phyloP scores from a whole-genome alignment of 1,140 invertebrate genomes.

The Tetragnatha versicolor region DNA sequence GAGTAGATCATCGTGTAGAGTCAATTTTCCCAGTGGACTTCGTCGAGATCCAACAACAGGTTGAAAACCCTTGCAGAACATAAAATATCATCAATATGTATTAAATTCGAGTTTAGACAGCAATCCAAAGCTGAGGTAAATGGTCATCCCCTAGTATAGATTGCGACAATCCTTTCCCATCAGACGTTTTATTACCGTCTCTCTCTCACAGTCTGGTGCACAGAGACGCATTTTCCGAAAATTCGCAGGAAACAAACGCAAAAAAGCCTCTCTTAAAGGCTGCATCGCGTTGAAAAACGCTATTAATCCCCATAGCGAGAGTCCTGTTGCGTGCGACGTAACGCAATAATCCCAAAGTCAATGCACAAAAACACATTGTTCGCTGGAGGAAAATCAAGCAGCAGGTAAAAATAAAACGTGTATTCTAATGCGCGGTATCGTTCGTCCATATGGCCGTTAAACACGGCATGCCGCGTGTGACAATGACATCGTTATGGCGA shows the following conservation, averaged over 20 bases:
- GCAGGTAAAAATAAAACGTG: background rate
- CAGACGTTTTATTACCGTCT: too few species aligned
- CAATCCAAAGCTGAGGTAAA: too few species aligned
- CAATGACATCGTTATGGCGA: slow-evolving; percentile 6
- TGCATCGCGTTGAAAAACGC: slow-evolving; percentile 13
- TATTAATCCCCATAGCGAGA: background rate
- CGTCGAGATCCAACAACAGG: too few species aligned
- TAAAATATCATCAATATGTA: too few species aligned
- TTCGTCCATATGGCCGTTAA: background rate
- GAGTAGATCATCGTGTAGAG: too few species aligned
- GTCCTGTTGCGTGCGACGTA: background rate
- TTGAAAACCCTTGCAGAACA: too few species aligned
- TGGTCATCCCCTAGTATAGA: too few species aligned
- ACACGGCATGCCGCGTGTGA: background rate
- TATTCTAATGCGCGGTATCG: slow-evolving; percentile 1
- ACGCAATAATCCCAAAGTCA: background rate
- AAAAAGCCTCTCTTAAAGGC: background rate
- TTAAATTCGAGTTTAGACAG: too few species aligned
- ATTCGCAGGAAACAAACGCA: background rate
- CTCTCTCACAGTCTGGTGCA: too few species aligned
- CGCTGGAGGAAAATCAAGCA: background rate
- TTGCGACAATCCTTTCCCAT: too few species aligned
- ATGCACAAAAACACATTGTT: background rate
- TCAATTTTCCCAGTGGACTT: too few species aligned
- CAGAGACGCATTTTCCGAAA: background rate